Evolutionary conservation across 2,888 invertebrate species (phyloP).

Genomic region (Pollenia amentaria): DNA sequence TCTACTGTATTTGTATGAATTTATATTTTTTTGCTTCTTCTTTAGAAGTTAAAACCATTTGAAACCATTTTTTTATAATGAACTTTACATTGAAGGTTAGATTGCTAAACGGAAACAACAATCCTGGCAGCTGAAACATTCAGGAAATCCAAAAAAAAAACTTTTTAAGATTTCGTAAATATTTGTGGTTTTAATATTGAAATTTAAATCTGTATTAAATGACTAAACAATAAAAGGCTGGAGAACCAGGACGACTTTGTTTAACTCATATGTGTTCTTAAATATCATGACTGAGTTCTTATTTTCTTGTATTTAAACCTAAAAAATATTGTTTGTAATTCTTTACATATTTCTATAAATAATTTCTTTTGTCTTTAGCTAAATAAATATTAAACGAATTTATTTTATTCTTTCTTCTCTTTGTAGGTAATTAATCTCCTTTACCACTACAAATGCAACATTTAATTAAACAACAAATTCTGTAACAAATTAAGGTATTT

Average conservation of each 20-base stretch:
- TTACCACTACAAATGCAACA: constrained; percentile 1
- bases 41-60: not conserved
- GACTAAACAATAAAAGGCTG: constrained; percentile 8
- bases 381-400: constrained; percentile 14
- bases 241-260: not conserved
- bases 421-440: constrained; percentile 47
- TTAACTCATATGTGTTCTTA: not conserved
- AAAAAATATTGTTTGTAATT: not conserved
- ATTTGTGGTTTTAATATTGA: constrained; percentile 17
- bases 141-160: not conserved
- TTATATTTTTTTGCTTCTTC: not conserved
- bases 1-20: too few relatives aligned
- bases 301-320: not conserved
- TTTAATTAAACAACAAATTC: constrained; percentile 31
- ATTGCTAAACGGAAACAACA: not conserved
- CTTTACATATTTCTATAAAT: too few relatives aligned
- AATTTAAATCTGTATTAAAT: constrained; percentile 35
- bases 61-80: not conserved
- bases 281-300: not conserved
- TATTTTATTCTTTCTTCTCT: not conserved
- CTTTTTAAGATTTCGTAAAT: not conserved
- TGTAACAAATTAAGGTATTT: constrained; percentile 10
- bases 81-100: not conserved
- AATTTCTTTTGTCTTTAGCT: not conserved
- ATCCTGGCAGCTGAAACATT: not conserved